phyloP scores from a whole-genome alignment of 2,888 invertebrate species.

The Brachyptera putata region DNA sequence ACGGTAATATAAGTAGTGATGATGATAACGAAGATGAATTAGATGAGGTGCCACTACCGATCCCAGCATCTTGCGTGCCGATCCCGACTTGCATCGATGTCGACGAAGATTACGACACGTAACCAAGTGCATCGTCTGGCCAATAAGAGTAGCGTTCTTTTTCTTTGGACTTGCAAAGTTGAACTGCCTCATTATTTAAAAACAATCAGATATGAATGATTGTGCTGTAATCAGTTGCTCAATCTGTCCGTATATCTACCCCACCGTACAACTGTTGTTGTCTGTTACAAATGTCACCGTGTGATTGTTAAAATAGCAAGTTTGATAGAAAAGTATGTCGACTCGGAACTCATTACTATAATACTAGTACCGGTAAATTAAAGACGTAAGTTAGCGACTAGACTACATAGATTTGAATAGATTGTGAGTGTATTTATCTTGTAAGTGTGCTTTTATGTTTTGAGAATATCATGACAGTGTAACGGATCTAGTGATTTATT shows the following conservation, averaged over 20 bases:
- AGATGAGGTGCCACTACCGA: slow-evolving; percentile 1
- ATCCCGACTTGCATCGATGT: background rate
- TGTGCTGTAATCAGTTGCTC: slow-evolving; percentile 1
- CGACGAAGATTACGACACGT: slow-evolving; percentile 30
- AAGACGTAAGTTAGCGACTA: no score
- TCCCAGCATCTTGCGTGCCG: background rate
- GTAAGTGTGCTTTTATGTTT: background rate
- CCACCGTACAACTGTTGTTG: background rate
- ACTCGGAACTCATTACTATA: background rate
- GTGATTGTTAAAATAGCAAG: background rate
- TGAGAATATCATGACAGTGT: slow-evolving; percentile 1
- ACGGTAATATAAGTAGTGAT: slow-evolving; percentile 9
- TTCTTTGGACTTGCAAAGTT: no score
- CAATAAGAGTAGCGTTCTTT: no score
- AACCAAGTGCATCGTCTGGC: no score
- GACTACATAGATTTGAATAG: no score
- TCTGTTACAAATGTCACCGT: background rate
- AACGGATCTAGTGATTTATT: background rate
- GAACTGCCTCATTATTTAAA: no score
- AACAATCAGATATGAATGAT: no score
- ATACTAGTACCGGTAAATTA: no score
- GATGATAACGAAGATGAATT: slow-evolving; percentile 20
- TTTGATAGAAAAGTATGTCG: background rate
- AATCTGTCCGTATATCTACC: background rate
- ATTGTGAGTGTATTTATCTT: no score